Evolutionary conservation across 2,797 vertebrate species (phyloP), one percentile per base, ranked within the genome.

Genomic region (Dendrocincla fuliginosa): DNA sequence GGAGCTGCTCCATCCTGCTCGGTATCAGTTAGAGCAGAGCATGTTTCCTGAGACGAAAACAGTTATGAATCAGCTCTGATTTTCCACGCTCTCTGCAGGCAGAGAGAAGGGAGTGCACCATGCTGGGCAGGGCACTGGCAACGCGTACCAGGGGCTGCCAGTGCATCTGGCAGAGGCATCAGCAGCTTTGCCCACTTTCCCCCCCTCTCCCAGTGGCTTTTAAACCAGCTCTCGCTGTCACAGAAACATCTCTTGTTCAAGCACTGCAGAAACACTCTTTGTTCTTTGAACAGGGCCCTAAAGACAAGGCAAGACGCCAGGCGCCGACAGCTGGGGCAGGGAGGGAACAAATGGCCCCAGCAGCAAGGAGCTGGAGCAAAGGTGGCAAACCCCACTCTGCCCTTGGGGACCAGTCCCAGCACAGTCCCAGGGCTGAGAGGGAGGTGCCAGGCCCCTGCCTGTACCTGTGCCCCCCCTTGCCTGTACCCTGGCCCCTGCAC

Each of bases 251-350:
- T 85, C 82, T 94, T 88, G 69, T 89, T 90, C 57, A 64, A 46
- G 67, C 69, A 10, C 67, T 69, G 78, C 47, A 92, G 84, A 92
- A 27, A 63, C 16, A 64, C 32, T 84, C 83, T 93, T 91, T 79
- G 92, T 88, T 46, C 67, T 93, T 82, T 95, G 91, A 90, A 42
- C 77, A 89, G 80, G 74, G 81, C 70, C 77, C 39, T 74, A 77
- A 90, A 73, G 1, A 9, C 37, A 4, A 90, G 94, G 92, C 95
- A 63, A 8, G 1, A 15, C 0, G 87, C 78, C 94, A 96, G 89
- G 86, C 20, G 0, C 73, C 0, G 0, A 9, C 83, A 83, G 69
- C 56, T 57, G 25, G 30, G 44, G 91, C 87, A 39, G 59, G 68
- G 67, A 93, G 50, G 64, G 68, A 64, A 33, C 44, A 71, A 49